phyloP scores from a whole-genome alignment of 1,140 invertebrate species.

The Tetramorium simillimum region DNA sequence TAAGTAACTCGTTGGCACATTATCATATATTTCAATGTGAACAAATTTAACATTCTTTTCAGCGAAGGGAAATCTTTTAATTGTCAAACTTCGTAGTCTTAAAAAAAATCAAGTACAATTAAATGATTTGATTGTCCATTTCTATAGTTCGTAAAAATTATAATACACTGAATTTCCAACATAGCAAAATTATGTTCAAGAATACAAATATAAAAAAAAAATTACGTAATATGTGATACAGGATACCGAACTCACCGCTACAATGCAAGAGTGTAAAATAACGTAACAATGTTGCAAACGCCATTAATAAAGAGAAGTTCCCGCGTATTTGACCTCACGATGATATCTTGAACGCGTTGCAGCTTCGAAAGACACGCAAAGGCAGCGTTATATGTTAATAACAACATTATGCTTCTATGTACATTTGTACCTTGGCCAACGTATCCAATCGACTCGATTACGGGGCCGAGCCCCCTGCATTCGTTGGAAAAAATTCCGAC shows the following conservation, averaged over 20 bases:
- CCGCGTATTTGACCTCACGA: background rate
- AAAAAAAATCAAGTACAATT: background rate
- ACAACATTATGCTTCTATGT: constrained; percentile 84
- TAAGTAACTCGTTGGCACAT: constrained; percentile 22
- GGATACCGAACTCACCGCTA: background rate
- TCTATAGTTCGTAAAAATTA: background rate
- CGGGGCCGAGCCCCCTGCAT: constrained; percentile 76
- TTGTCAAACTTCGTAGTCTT: background rate
- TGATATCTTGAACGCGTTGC: background rate
- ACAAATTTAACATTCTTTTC: background rate
- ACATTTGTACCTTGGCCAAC: constrained; percentile 85
- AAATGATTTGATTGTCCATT: background rate
- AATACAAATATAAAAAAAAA: background rate
- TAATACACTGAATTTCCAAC: background rate
- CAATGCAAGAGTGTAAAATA: background rate
- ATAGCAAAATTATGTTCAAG: background rate
- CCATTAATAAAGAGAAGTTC: background rate
- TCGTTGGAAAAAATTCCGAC: background rate
- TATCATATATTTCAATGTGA: background rate
- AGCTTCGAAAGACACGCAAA: constrained; percentile 24
- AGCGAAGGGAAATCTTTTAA: background rate
- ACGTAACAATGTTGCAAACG: background rate
- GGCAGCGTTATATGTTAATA: constrained; percentile 77
- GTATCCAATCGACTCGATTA: constrained; percentile 79
- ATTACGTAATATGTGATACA: background rate